Conservation (phyloP, 2,888 invertebrate genomes). For the Limenitis camilla region DNA sequence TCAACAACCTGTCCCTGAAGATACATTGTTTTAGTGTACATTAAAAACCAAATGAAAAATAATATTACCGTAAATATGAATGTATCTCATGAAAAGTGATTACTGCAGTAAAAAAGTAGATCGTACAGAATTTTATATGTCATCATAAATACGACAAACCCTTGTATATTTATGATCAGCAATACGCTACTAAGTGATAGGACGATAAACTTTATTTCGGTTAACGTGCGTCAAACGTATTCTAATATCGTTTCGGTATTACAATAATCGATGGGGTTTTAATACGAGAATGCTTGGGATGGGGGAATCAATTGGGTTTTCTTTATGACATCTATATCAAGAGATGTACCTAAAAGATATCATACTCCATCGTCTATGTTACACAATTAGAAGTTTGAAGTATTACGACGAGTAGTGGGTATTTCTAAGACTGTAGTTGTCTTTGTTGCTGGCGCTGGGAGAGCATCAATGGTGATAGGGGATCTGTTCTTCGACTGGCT, state of each 20-base stretch:
- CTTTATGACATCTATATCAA: not conserved
- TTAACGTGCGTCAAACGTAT: constrained; percentile 35
- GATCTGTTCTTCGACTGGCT: too few relatives aligned
- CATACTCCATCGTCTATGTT: too few relatives aligned
- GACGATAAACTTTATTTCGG: constrained; percentile 49
- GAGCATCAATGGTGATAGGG: too few relatives aligned
- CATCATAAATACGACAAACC: constrained; percentile 67
- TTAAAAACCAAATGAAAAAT: not conserved
- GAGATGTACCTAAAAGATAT: not conserved
- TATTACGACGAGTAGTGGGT: too few relatives aligned
- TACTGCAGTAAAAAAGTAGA: constrained; percentile 30
- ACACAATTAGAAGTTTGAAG: too few relatives aligned
- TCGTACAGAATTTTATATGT: constrained; percentile 35
- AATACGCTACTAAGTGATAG: constrained; percentile 66
- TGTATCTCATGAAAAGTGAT: constrained; percentile 32
- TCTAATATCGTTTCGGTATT: constrained; percentile 30
- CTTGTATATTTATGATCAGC: constrained; percentile 55
- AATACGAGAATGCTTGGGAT: not conserved
- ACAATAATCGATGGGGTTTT: constrained; percentile 7
- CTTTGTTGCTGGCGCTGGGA: too few relatives aligned
- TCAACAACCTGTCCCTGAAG: not conserved
- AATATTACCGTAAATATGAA: not conserved
- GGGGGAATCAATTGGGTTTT: constrained; percentile 4
- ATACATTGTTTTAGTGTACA: not conserved
- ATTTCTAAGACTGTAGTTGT: too few relatives aligned